A percentile compares a stretch with the other conserved stretches of the same genome.
Evolutionary conservation across 1,140 invertebrate genomes (phyloP).

Genomic region (Drosophila guanche): DNA sequence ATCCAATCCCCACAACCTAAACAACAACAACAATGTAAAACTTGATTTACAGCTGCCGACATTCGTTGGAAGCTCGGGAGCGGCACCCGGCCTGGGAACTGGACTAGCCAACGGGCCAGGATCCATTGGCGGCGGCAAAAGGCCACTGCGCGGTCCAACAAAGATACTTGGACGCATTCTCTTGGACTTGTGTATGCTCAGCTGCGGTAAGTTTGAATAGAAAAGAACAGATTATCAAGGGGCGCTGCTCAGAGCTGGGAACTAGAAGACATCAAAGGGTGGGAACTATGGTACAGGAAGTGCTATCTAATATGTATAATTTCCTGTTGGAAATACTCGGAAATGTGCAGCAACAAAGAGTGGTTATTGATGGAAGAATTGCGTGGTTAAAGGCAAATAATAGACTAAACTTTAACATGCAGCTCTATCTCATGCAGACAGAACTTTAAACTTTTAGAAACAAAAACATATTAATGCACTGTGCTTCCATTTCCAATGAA

Average conservation of each 20-base stretch:
- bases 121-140: slow-evolving; percentile 16
- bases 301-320: no score
- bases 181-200: slow-evolving; percentile 60
- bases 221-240: neutral
- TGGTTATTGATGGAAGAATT: no score
- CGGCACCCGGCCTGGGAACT: no score
- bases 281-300: no score
- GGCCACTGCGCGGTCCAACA: slow-evolving; percentile 33
- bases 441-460: slow-evolving; percentile 1
- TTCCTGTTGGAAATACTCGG: no score
- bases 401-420: no score
- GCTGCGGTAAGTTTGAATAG: slow-evolving; percentile 64
- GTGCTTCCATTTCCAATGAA: slow-evolving; percentile 1
- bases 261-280: neutral
- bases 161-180: slow-evolving; percentile 61
- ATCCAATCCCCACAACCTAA: slow-evolving; percentile 10
- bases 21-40: slow-evolving; percentile 74
- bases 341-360: no score
- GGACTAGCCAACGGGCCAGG: slow-evolving; percentile 8
- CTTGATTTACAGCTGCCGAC: slow-evolving; percentile 66
- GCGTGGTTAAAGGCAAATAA: no score
- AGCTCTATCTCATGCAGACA: no score
- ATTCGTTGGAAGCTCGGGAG: slow-evolving; percentile 30
- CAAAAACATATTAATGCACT: neutral
- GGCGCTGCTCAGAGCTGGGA: neutral